Percentiles rank a stretch among this genome's conserved stretches.
Evolutionary conservation across 2,797 vertebrate species (phyloP).

Genomic region (Falco novaeseelandiae): DNA sequence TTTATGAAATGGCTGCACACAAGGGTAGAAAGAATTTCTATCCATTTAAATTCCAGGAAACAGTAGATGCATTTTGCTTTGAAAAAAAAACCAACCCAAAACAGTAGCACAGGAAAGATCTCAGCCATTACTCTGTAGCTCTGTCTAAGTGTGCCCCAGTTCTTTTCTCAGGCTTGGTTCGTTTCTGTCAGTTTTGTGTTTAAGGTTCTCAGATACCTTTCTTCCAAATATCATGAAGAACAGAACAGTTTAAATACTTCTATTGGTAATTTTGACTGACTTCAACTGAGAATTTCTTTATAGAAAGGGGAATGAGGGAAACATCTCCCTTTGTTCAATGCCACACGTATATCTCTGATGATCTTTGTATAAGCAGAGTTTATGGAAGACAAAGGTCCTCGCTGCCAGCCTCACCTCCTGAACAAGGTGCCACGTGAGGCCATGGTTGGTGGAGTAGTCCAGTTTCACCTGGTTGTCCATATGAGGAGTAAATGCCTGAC

Average conservation of each 20-base stretch:
- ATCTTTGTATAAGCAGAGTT: not conserved
- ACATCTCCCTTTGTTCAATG: not conserved
- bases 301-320: not conserved
- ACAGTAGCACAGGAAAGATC: constrained; percentile 20
- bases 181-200: not conserved
- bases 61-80: constrained; percentile 32
- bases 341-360: not conserved
- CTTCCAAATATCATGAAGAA: not conserved
- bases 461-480: constrained; percentile 97
- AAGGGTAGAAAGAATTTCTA: constrained; percentile 51
- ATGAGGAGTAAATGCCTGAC: constrained; percentile 88
- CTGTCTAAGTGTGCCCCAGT: not conserved
- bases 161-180: not conserved
- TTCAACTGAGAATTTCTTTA: not conserved
- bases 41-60: constrained; percentile 59
- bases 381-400: not conserved
- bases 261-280: not conserved
- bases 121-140: not conserved
- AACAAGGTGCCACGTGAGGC: constrained; percentile 97
- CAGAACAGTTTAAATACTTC: not conserved
- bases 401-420: constrained; percentile 86
- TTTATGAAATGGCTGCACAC: constrained; percentile 42
- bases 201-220: not conserved
- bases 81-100: constrained; percentile 21
- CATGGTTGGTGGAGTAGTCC: constrained; percentile 98